Evolutionary conservation across 2,888 invertebrate species (phyloP), one percentile per base, ranked within the genome.

Genomic region (Rhyacophila evoluta): DNA sequence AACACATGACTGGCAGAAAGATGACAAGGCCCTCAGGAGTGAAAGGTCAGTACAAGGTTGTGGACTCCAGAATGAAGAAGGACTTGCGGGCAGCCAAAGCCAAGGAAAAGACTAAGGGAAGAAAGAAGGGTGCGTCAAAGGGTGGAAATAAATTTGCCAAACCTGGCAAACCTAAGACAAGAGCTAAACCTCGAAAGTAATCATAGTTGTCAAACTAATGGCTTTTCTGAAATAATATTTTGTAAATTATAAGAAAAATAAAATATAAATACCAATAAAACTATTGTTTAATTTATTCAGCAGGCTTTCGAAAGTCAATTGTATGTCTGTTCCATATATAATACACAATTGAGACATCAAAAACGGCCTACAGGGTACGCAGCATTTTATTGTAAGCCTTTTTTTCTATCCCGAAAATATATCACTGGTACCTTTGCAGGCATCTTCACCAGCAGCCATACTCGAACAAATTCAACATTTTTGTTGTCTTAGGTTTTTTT

Each of bases 41-140:
- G 25, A 97, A 97, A 87, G 98, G 98, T 74, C 94, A 92, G 36
- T 98, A 95, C 87, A 97, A 94, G 86, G 94, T 98, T n/a, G 99
- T 99, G 3, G 99, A 99, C 91, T 93, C 95, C 0, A 91, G 99
- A 83, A 94, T 98, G 95, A 99, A 98, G 88, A 98, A 98, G 87
- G 99, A 99, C 86, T 88, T 94, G 84, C 91, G 94, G 81, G 93
- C 94, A 0, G 88, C 91, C 83, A 92, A 93, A 85, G 88, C 90
- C 12, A 92, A 91, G 85, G 91, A 91, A 85, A 92, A 92, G 87
- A 91, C 90, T 37, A 91, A 86, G 84, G 89, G 88, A 70, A 89
- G 89, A 79, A 86, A 88, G 39, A 77, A 77, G 38, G 77, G 81
- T 11, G 71, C 33, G 19, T 41, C 36, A 15, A 71, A 70, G 74